Percentiles rank a stretch among this genome's conserved stretches.
These are phyloP conservation scores for Stictonetta naevosa DNA, from an alignment of 2,113 vertebrate genomes.

Conservation along the genomic window DNA sequence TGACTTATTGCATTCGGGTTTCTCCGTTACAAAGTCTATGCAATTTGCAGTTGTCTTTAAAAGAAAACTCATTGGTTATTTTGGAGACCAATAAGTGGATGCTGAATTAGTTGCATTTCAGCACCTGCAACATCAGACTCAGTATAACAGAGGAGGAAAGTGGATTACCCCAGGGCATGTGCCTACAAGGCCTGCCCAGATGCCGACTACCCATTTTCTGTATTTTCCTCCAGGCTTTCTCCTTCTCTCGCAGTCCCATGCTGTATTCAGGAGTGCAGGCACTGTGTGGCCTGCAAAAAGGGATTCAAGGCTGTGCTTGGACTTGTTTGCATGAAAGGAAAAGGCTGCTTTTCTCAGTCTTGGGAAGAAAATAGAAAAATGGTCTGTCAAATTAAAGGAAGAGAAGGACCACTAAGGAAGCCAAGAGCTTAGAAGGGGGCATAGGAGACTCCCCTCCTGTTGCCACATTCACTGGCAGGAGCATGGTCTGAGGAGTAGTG, in stretches of 20 bases:
- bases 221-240: not conserved
- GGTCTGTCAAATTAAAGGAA: not conserved
- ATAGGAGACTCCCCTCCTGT: not conserved
- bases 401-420: not conserved
- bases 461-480: not conserved
- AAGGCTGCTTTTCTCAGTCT: not conserved
- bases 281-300: not conserved
- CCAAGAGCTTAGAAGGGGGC: not conserved
- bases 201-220: not conserved
- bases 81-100: not conserved
- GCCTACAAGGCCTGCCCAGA: not conserved
- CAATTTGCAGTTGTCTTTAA: not conserved
- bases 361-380: not conserved
- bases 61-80: not conserved
- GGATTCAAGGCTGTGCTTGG: not conserved
- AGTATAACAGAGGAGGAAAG: fast-evolving
- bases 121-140: not conserved
- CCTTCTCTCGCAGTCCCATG: not conserved
- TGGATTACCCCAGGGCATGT: fast-evolving
- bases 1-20: not conserved
- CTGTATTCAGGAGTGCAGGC: not conserved
- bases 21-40: not conserved
- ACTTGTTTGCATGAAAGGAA: not conserved
- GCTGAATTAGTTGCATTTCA: not conserved
- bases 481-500: fast-evolving